Evolutionary conservation across 2,113 vertebrate species (phyloP), one percentile per base, ranked within the genome.

Genomic region (Anseranas semipalmata): DNA sequence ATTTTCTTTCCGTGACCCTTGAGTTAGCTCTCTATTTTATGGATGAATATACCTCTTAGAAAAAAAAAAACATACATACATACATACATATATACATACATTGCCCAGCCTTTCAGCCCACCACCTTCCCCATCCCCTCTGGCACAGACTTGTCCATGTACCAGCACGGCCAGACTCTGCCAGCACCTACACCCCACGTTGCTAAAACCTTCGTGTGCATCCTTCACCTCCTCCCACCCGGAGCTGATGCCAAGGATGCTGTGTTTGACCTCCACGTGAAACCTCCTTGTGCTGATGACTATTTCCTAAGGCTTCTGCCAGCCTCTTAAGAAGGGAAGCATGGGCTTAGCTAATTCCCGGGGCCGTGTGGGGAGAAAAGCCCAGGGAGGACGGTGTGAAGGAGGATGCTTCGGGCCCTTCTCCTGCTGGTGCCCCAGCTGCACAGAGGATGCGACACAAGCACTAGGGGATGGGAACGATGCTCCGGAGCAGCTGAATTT

Each of bases 201-300:
- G 41, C 45, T 53, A 73, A 70, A 87, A 58, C 24, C 27, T 83
- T 48, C 55, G 55, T 46, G 39, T 0, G 0, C 25, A 10, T 10
- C 35, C 45, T 48, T 86, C 67, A 13, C 15, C 24, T 62, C 74
- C 70, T 85, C 35, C 43, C 67, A 12, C 10, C 35, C 84, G 2
- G 0, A n/a, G 19, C 56, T 56, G 50, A 6, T 19, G 33, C 30
- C 50, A 39, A 46, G 12, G 11, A 35, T 6, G 3, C 55, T 21
- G 52, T 7, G 10, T 67, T 71, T 58, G 27, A 48, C 46, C 24
- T 55, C 27, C 22, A 1, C 8, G 0, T 9, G 13, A 81, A 85
- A 70, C 30, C 53, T 45, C 10, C 14, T 1, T 3, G 0, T 27
- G 7, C 12, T 1, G 0, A 4, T 21, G 3, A 33, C n/a, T 2